A percentile compares a stretch with the other conserved stretches of the same genome.
phyloP scores from a whole-genome alignment of 1,140 invertebrate genomes.

The Zaprionus capensis region DNA sequence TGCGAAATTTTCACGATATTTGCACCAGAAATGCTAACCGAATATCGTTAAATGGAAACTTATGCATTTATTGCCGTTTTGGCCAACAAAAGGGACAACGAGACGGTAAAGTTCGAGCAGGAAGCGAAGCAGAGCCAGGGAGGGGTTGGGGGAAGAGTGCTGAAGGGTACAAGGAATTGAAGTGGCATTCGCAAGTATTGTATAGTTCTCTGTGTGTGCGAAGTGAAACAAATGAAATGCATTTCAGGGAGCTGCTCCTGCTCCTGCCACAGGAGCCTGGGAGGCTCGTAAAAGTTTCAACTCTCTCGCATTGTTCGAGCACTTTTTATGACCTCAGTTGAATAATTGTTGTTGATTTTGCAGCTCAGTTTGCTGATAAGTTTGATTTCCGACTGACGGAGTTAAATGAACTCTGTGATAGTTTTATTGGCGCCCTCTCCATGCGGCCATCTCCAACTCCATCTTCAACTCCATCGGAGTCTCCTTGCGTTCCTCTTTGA shows the following conservation, averaged over 20 bases:
- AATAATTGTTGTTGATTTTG: conserved; percentile 78
- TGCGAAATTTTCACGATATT: conserved; percentile 42
- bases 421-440: conserved; percentile 48
- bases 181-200: conserved; percentile 53
- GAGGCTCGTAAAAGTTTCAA: conserved; percentile 69
- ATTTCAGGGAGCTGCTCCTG: conserved; percentile 46
- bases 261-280: conserved; percentile 36
- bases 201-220: conserved; percentile 17
- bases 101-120: conserved; percentile 8
- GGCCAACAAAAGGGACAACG: conserved; percentile 35
- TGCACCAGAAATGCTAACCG: conserved; percentile 61
- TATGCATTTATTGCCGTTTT: conserved; percentile 78
- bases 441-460: not conserved
- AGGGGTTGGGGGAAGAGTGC: not conserved
- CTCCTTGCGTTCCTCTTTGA: conserved; percentile 40
- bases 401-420: conserved; percentile 63
- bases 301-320: conserved; percentile 60
- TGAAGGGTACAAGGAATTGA: conserved; percentile 36
- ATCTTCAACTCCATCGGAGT: not conserved
- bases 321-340: conserved; percentile 64
- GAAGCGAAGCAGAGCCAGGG: no score
- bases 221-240: conserved; percentile 65
- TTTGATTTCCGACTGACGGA: conserved; percentile 58
- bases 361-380: conserved; percentile 55
- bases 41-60: conserved; percentile 81